Conservation (phyloP, 2,888 invertebrate genomes). For the Cremastinae sp. region DNA sequence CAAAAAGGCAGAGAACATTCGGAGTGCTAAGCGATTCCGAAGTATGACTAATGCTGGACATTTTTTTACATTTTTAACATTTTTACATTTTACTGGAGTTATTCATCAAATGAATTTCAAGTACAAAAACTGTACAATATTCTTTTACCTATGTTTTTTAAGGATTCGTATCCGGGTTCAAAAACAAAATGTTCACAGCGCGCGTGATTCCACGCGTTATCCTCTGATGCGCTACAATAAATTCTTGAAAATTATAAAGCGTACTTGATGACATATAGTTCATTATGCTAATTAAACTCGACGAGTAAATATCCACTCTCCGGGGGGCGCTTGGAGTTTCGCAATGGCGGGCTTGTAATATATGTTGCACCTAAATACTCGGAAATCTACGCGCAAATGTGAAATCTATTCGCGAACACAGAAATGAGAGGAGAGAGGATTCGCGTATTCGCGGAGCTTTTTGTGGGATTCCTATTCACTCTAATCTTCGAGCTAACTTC, state of each 20-base stretch:
- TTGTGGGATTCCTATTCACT: conserved; percentile 15
- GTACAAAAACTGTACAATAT: neutral
- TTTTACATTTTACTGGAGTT: conserved; percentile 7
- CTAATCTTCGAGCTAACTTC: conserved; percentile 30
- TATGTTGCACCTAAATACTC: conserved; percentile 32
- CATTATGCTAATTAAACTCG: conserved; percentile 71
- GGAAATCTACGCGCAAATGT: neutral
- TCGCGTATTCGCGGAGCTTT: conserved; percentile 4
- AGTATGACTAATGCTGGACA: conserved; percentile 68
- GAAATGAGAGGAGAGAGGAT: no score
- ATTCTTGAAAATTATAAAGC: conserved; percentile 64
- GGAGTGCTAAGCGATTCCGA: conserved; percentile 66
- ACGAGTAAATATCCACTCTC: conserved; percentile 62
- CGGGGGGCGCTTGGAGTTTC: conserved; percentile 13
- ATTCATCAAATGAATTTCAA: no score
- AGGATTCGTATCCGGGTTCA: no score
- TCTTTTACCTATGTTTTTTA: neutral
- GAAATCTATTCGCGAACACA: neutral
- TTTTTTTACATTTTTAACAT: conserved; percentile 14
- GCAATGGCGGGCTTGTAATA: conserved; percentile 6
- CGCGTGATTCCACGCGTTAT: neutral
- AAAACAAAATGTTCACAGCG: no score
- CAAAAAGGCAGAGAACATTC: conserved; percentile 22
- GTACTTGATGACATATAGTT: conserved; percentile 64
- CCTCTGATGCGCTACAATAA: conserved; percentile 13